Evolutionary conservation across 2,888 invertebrate species (phyloP).

Genomic region (Zele albiditarsus): DNA sequence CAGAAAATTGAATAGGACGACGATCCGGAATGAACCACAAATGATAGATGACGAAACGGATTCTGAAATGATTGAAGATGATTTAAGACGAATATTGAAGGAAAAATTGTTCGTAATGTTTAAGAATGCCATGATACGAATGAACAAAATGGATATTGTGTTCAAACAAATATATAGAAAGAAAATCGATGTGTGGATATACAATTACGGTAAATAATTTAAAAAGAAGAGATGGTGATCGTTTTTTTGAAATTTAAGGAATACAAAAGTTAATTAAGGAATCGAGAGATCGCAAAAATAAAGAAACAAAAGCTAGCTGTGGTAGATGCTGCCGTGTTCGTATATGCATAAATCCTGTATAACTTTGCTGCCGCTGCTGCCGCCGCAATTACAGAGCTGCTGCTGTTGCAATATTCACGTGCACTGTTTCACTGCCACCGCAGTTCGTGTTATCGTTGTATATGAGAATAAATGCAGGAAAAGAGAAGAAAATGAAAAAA

Average conservation of each 20-base stretch:
- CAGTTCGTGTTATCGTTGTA: conserved; percentile 71
- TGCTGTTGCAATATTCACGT: conserved; percentile 70
- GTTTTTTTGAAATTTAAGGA: not conserved
- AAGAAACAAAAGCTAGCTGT: conserved; percentile 61
- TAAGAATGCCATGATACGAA: too few species aligned
- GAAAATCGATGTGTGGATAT: too few species aligned
- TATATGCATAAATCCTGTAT: conserved; percentile 65
- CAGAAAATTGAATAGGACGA: not conserved
- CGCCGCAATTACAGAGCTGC: not conserved
- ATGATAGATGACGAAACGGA: too few species aligned
- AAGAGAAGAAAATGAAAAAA: conserved; percentile 16
- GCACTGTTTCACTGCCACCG: conserved; percentile 72
- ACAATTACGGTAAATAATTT: too few species aligned
- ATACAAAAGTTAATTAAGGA: conserved; percentile 39
- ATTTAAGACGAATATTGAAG: too few species aligned
- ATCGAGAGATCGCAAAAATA: conserved; percentile 29
- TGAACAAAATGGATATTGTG: too few species aligned
- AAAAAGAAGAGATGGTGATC: too few species aligned
- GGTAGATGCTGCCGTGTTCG: conserved; percentile 70
- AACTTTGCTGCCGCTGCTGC: conserved; percentile 58
- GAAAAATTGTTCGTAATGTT: too few species aligned
- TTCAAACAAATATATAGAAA: too few species aligned
- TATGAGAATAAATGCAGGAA: conserved; percentile 52
- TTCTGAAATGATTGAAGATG: too few species aligned
- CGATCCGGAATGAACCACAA: not conserved